These are phyloP conservation scores for Phenganax subtilis DNA, from an alignment of 92 coral and sea anemone species.

Conservation along the genomic window DNA sequence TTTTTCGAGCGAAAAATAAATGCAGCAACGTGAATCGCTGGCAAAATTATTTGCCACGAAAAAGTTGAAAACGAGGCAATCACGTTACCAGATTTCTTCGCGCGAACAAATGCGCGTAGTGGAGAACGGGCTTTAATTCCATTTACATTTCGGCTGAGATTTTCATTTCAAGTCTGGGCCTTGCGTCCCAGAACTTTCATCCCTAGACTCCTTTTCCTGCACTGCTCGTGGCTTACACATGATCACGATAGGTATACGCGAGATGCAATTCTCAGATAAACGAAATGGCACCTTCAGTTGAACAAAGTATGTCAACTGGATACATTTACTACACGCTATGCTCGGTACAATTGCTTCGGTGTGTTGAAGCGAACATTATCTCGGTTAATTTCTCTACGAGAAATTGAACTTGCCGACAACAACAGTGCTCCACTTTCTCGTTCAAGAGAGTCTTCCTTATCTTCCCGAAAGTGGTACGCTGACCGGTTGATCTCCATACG, in stretches of 20 bases:
- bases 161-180: slow-evolving; percentile 5
- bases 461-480: slow-evolving; percentile 20
- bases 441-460: neutral
- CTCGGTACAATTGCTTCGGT: slow-evolving; percentile 28
- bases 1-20: no score
- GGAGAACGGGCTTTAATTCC: no score
- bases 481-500: slow-evolving; percentile 8
- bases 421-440: slow-evolving; percentile 11
- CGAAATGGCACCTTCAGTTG: slow-evolving; percentile 15
- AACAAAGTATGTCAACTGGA: slow-evolving; percentile 19
- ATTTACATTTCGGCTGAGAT: neutral
- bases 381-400: slow-evolving; percentile 18
- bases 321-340: slow-evolving; percentile 27
- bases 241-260: slow-evolving; percentile 9
- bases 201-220: neutral
- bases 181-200: slow-evolving; percentile 1
- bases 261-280: slow-evolving; percentile 4
- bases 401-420: neutral
- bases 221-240: slow-evolving; percentile 11
- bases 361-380: slow-evolving; percentile 13
- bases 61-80: no score
- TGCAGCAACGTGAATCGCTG: no score
- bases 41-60: no score
- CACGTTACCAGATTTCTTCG: no score
- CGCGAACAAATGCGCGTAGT: no score